Evolutionary conservation across 2,888 invertebrate genomes (phyloP).

Genomic region (Chironomus tentans): DNA sequence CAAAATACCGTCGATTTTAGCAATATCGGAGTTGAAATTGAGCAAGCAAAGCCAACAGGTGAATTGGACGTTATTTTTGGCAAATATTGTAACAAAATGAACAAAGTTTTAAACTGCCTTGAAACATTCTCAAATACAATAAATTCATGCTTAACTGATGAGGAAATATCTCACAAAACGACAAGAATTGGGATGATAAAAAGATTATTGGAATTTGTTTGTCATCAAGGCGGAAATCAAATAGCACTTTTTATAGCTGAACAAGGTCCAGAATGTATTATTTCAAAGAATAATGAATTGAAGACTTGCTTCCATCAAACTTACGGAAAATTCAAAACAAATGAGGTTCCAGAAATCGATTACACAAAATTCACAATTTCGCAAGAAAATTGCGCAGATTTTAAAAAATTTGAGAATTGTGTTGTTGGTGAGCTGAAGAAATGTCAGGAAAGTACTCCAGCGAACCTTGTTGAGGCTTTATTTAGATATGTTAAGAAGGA

Average conservation of each 20-base stretch:
- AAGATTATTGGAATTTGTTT: slow-evolving; percentile 62
- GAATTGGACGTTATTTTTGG: slow-evolving; percentile 61
- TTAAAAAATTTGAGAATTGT: slow-evolving; percentile 10
- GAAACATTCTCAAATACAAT: slow-evolving; percentile 48
- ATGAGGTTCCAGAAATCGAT: slow-evolving; percentile 43
- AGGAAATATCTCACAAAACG: slow-evolving; percentile 53
- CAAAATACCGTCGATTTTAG: slow-evolving; percentile 50
- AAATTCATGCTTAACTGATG: slow-evolving; percentile 52
- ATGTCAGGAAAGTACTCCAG: slow-evolving; percentile 66
- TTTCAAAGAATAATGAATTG: slow-evolving; percentile 50
- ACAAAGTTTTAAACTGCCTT: slow-evolving; percentile 46
- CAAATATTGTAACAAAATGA: slow-evolving; percentile 58
- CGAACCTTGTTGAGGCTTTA: slow-evolving; percentile 67
- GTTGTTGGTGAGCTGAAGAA: slow-evolving; percentile 44
- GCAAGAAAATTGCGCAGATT: slow-evolving; percentile 38
- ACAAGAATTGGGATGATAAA: slow-evolving; percentile 57
- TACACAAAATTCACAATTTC: slow-evolving; percentile 52
- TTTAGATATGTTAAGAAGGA: slow-evolving; percentile 60
- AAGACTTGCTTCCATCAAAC: slow-evolving; percentile 56
- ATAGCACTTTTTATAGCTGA: slow-evolving; percentile 68
- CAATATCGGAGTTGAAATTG: slow-evolving; percentile 54
- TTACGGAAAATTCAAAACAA: slow-evolving; percentile 41
- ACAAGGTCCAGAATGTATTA: slow-evolving; percentile 65
- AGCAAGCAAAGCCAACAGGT: slow-evolving; percentile 58
- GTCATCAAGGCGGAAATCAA: slow-evolving; percentile 46